phyloP scores from a whole-genome alignment of 2,888 invertebrate genomes.

The Anthrax anthrax region DNA sequence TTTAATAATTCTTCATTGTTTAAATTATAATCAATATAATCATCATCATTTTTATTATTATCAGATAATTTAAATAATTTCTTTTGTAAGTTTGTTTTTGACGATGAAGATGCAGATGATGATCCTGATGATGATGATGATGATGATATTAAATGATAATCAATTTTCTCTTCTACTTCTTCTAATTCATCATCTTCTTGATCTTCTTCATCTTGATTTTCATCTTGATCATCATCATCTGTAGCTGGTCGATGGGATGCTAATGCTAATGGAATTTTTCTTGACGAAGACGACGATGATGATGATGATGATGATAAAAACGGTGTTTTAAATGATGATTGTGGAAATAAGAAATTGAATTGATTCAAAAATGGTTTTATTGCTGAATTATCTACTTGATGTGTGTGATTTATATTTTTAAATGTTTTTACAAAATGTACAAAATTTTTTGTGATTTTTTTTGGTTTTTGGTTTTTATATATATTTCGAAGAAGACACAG shows the following conservation, averaged over 20 bases:
- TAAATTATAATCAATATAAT: conserved; percentile 1
- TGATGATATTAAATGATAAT: conserved; percentile 23
- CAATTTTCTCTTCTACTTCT: conserved; percentile 20
- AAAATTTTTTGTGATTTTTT: too few relatives aligned
- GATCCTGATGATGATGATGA: conserved; percentile 20
- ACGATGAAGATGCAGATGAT: not conserved
- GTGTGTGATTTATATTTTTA: too few relatives aligned
- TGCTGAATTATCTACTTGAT: conserved; percentile 31
- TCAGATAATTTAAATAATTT: not conserved
- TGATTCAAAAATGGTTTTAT: conserved; percentile 40
- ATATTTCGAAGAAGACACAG: too few relatives aligned
- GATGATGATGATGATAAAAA: not conserved
- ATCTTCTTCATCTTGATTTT: conserved; percentile 25
- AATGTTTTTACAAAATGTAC: too few relatives aligned
- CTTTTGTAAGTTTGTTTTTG: not conserved
- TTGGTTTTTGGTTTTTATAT: too few relatives aligned
- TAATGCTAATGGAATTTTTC: conserved; percentile 31
- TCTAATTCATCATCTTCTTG: conserved; percentile 11
- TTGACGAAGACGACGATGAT: conserved; percentile 16
- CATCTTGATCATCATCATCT: conserved; percentile 27
- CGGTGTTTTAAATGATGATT: not conserved
- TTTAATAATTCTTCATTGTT: too few relatives aligned
- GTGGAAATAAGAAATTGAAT: conserved; percentile 36
- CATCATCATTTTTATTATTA: conserved; percentile 3
- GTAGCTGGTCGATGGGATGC: conserved; percentile 36